Percentiles rank a stretch among this genome's conserved stretches.
These are phyloP conservation scores for Drosophila greeni DNA, from an alignment of 2,888 invertebrate genomes.

Conservation along the genomic window DNA sequence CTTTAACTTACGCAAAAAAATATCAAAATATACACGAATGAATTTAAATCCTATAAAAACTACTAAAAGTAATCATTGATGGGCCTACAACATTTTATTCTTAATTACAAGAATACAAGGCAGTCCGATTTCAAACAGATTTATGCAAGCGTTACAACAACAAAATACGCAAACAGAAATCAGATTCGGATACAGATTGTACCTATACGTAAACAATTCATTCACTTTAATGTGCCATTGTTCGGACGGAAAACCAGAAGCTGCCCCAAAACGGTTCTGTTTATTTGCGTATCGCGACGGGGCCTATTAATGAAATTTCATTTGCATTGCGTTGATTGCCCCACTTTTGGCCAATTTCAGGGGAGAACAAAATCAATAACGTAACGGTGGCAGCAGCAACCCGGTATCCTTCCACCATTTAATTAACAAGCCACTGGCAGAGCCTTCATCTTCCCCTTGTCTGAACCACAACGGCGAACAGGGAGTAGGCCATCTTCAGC, in stretches of 20 bases:
- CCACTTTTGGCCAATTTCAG: constrained; percentile 31
- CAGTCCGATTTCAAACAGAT: constrained; percentile 20
- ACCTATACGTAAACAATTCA: constrained; percentile 49
- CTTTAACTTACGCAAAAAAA: background rate
- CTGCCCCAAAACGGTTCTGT: constrained; percentile 51
- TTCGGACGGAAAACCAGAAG: constrained; percentile 25
- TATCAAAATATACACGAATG: no score
- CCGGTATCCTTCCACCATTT: constrained; percentile 21
- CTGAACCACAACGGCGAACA: constrained; percentile 55
- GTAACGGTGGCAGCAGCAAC: constrained; percentile 3
- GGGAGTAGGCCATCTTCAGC: constrained; percentile 63
- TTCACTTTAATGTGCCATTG: constrained; percentile 48
- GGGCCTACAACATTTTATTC: constrained; percentile 13
- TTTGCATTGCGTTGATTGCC: constrained; percentile 49
- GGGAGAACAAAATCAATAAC: constrained; percentile 46
- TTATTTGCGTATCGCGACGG: constrained; percentile 62
- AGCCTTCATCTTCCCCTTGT: constrained; percentile 11
- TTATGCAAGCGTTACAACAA: constrained; percentile 34
- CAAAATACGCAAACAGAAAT: constrained; percentile 30
- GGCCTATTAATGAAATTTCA: constrained; percentile 64
- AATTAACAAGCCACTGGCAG: constrained; percentile 45
- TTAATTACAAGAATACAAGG: constrained; percentile 34
- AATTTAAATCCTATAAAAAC: background rate
- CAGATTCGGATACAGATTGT: constrained; percentile 20
- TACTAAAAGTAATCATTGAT: background rate